Base-by-base conservation (phyloP, 2,888 invertebrate genomes). In the Muschampia plurimacula region DNA sequence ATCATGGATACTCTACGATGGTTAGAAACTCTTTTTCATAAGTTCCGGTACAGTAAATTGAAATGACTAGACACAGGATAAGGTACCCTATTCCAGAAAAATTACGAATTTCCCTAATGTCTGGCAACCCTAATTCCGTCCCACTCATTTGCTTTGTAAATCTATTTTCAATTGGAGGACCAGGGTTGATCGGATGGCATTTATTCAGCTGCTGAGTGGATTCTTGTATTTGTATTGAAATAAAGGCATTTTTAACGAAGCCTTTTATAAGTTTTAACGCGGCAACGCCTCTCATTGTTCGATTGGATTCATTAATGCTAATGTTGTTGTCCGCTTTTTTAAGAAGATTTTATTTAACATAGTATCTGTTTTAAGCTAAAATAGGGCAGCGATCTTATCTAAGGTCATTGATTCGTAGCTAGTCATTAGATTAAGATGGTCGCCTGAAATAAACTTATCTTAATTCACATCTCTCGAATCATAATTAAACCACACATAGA, bases 121-220 rank as follows among this genome's bases (percentile, higher is more conserved):
- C 0, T 55, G 52, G 22, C 9, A 55, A 55, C 57, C 57, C 57
- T 57, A 57, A 57, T 57, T 57, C 10, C 64, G 68, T 72, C 76
- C 64, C 73, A 67, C 80, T 82, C 82, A 84, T 85, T 86, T 85
- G 81, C 78, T 79, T 84, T 83, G 81, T 83, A 84, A 83, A 84
- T 85, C 83, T 82, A 75, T 82, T 84, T 81, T 80, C 80, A 78
- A 83, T 83, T 79, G 80, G 79, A 74, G 60, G 70, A 66, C 74
- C 63, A 28, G 75, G 74, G 60, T 59, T 65, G 70, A 70, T 70
- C 70, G 70, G 65, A 59, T 65, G 70, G 65, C 70, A 70, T 70
- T 70, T 70, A 70, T 70, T 70, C 65, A 65, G 64, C 46, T 70
- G 70, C 59, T 65, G 70, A 70, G 65, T 65, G 59, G 70, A 28